These are phyloP conservation scores for Philopotamus ludificatus DNA, from an alignment of 1,140 invertebrate genomes.

Conservation along the genomic window DNA sequence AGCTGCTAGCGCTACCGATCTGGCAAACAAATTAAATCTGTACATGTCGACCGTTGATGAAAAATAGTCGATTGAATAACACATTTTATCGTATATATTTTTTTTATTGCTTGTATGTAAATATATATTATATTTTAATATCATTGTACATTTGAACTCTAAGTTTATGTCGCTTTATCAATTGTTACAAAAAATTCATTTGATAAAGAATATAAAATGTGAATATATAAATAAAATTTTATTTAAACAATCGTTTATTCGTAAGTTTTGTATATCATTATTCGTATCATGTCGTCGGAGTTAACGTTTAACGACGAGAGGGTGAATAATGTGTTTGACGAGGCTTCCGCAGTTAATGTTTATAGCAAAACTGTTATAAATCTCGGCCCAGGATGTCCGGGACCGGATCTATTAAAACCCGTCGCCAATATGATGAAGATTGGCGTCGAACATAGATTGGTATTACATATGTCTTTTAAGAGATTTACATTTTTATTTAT, in stretches of 20 bases:
- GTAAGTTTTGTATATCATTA: no score
- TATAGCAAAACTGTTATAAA: slow-evolving; percentile 53
- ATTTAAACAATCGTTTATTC: background rate
- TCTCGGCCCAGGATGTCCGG: slow-evolving; percentile 58
- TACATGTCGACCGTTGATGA: no score
- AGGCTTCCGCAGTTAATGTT: slow-evolving; percentile 51
- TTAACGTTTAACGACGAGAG: slow-evolving; percentile 35
- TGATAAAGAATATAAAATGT: background rate
- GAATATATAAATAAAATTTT: background rate
- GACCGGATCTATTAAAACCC: slow-evolving; percentile 54
- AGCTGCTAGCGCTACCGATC: slow-evolving; percentile 38
- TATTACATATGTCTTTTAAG: no score
- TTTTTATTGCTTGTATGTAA: no score
- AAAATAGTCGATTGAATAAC: no score
- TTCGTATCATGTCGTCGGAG: no score
- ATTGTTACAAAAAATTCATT: no score
- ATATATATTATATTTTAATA: no score
- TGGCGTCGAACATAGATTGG: slow-evolving; percentile 55
- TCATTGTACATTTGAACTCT: no score
- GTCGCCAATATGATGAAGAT: slow-evolving; percentile 52
- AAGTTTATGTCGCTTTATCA: no score
- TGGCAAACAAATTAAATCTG: slow-evolving; percentile 44
- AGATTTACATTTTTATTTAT: no score
- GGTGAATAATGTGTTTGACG: slow-evolving; percentile 56
- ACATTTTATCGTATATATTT: no score